A percentile compares a stretch with the other conserved stretches of the same genome.
Evolutionary conservation across 1,140 invertebrate genomes (phyloP).

Genomic region (Schlechtendalia chinensis): DNA sequence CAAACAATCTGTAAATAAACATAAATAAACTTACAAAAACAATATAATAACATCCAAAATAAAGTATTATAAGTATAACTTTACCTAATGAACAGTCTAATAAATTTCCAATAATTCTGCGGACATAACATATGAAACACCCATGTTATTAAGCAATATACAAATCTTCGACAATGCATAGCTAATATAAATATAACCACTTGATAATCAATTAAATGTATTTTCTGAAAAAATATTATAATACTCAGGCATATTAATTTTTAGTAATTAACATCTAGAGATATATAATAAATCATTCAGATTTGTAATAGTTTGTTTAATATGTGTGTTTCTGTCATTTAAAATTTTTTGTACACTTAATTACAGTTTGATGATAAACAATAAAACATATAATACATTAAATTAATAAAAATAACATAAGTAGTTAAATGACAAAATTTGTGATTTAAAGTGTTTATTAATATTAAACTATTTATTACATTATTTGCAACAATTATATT

Average conservation of each 20-base stretch:
- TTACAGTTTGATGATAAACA: too few species aligned
- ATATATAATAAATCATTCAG: too few species aligned
- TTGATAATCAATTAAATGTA: constrained; percentile 44
- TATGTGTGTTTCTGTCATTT: too few species aligned
- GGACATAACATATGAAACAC: constrained; percentile 43
- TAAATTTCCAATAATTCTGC: constrained; percentile 46
- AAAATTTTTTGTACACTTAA: too few species aligned
- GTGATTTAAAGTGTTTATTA: too few species aligned
- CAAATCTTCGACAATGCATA: constrained; percentile 42
- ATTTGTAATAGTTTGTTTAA: too few species aligned
- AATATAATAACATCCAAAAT: not conserved
- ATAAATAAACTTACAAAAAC: not conserved
- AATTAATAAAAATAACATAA: too few species aligned
- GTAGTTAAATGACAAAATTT: too few species aligned
- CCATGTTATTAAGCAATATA: constrained; percentile 47
- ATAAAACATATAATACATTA: too few species aligned
- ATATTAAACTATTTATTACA: too few species aligned
- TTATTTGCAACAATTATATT: too few species aligned
- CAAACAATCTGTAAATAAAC: constrained; percentile 33
- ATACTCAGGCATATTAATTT: not conserved
- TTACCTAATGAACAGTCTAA: constrained; percentile 38
- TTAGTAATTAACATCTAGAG: not conserved
- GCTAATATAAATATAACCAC: constrained; percentile 38
- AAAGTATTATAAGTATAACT: not conserved
- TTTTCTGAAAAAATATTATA: constrained; percentile 24